Percentiles rank a stretch among this genome's conserved stretches.
These are phyloP conservation scores for Peromyscus eremicus DNA, from an alignment of 2,797 vertebrate genomes.

Conservation along the genomic window DNA sequence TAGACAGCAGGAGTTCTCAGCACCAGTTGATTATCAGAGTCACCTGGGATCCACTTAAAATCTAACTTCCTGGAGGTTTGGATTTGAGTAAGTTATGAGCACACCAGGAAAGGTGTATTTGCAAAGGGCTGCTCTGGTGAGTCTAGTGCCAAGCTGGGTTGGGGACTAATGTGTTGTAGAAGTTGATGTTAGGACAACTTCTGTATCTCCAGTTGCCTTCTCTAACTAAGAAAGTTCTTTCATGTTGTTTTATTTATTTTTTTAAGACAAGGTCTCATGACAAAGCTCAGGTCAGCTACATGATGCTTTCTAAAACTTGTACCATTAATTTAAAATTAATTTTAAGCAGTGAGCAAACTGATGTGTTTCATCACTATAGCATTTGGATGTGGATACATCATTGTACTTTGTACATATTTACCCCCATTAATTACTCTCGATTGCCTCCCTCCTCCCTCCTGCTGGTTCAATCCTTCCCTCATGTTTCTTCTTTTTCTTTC, in stretches of 20 bases:
- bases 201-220: not conserved
- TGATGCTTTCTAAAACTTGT: not conserved
- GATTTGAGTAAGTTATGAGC: not conserved
- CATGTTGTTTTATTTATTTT: not conserved
- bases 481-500: not conserved
- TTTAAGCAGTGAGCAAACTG: not conserved
- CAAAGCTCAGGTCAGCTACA: not conserved
- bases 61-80: not conserved
- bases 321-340: not conserved
- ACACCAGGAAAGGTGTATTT: not conserved
- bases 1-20: not conserved
- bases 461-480: not conserved
- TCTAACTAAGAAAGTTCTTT: not conserved
- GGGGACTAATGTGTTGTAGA: not conserved
- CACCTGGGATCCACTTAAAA: slow-evolving; percentile 10
- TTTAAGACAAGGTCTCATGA: not conserved
- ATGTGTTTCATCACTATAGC: too few relatives aligned
- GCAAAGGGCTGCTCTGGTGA: not conserved
- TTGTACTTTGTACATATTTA: not conserved
- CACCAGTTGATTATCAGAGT: not conserved
- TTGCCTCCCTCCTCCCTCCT: not conserved
- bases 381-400: not conserved
- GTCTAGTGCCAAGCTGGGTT: not conserved
- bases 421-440: not conserved
- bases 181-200: not conserved